phyloP scores from a whole-genome alignment of 2,797 vertebrate species.

The Peromyscus attwateri region DNA sequence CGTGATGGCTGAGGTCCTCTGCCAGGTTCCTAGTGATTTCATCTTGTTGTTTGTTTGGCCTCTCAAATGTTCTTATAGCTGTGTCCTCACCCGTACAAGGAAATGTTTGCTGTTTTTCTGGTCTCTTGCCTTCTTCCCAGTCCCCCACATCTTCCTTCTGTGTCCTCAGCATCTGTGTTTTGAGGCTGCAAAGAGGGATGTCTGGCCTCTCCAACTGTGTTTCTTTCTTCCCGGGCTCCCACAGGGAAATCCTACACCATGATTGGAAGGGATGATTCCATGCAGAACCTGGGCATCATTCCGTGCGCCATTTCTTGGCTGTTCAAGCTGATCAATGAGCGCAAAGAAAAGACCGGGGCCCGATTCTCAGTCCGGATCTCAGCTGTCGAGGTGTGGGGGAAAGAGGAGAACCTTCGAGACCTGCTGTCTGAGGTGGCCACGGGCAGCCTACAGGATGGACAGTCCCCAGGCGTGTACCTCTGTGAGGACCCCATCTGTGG shows the following conservation, averaged over 20 bases:
- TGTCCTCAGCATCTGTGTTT: neutral
- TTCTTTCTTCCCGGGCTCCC: constrained; percentile 68
- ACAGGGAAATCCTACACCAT: constrained; percentile 98
- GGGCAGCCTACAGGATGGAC: constrained; percentile 93
- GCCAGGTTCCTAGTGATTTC: neutral
- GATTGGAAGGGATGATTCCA: constrained; percentile 95
- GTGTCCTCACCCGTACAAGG: neutral
- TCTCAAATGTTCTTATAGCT: neutral
- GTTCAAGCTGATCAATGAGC: constrained; percentile 96
- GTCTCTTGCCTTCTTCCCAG: neutral
- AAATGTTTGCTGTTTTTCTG: neutral
- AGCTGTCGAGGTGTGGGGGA: constrained; percentile 96
- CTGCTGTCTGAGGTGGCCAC: constrained; percentile 94
- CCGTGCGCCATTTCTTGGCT: constrained; percentile 99
- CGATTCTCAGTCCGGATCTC: constrained; percentile 97
- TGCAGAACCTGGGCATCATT: constrained; percentile 95
- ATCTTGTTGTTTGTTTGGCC: neutral
- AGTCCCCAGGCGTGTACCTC: constrained; percentile 94
- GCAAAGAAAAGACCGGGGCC: constrained; percentile 96
- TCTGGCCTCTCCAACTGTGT: neutral
- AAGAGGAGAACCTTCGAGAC: constrained; percentile 96
- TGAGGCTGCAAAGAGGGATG: neutral
- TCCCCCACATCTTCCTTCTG: neutral
- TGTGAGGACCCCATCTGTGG: constrained; percentile 96
- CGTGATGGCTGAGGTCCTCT: neutral